These are phyloP conservation scores for Vombatus ursinus DNA, from an alignment of 2,113 vertebrate genomes.

Conservation along the genomic window DNA sequence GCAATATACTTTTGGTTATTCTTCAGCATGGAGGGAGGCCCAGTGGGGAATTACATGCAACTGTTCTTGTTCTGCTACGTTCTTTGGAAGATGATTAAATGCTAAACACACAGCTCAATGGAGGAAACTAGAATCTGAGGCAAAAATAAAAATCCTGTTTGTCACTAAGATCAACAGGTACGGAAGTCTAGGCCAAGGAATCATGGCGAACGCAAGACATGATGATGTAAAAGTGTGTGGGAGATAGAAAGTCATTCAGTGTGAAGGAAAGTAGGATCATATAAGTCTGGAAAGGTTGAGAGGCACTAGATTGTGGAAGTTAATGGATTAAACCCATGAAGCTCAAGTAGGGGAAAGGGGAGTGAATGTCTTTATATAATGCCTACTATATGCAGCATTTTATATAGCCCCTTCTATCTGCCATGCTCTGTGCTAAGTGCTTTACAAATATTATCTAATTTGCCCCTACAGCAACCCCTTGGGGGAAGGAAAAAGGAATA, in stretches of 20 bases:
- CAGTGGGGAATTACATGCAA: conserved; percentile 9
- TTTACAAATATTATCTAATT: not conserved
- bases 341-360: not conserved
- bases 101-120: not conserved
- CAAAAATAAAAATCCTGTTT: not conserved
- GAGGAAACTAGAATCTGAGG: not conserved
- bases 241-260: not conserved
- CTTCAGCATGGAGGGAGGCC: not conserved
- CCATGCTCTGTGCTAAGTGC: not conserved
- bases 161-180: not conserved
- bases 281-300: not conserved
- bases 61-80: not conserved
- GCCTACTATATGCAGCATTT: not conserved
- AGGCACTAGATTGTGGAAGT: not conserved
- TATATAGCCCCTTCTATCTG: not conserved
- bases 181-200: not conserved
- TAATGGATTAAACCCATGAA: not conserved
- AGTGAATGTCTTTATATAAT: not conserved
- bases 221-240: not conserved
- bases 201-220: not conserved
- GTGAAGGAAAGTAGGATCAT: not conserved
- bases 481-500: not conserved
- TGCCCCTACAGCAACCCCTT: not conserved
- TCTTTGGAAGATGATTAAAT: not conserved
- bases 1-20: not conserved